Percentiles rank a stretch among this genome's conserved stretches.
phyloP scores from a whole-genome alignment of 2,797 vertebrate species.

The Potorous gilbertii region DNA sequence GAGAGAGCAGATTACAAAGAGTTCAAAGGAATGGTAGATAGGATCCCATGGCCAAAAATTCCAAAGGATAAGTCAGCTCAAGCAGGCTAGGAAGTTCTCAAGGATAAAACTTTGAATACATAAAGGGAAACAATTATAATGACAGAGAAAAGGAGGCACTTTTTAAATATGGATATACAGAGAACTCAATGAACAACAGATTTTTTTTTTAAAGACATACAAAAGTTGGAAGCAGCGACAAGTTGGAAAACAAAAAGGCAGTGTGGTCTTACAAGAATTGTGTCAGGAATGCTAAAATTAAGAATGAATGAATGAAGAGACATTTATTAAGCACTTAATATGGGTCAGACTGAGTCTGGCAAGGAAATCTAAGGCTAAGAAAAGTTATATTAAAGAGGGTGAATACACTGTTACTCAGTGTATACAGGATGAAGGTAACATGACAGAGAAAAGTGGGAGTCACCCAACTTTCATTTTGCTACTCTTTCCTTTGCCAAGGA shows the following conservation, averaged over 20 bases:
- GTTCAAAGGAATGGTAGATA: not conserved
- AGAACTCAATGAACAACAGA: not conserved
- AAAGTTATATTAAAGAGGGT: not conserved
- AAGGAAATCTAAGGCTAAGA: not conserved
- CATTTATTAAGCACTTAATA: not conserved
- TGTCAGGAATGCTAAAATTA: not conserved
- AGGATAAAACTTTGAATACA: not conserved
- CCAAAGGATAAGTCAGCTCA: not conserved
- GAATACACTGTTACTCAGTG: not conserved
- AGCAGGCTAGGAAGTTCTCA: not conserved
- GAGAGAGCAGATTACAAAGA: not conserved
- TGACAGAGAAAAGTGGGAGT: not conserved
- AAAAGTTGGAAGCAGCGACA: not conserved
- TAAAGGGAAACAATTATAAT: not conserved
- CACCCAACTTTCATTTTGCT: not conserved
- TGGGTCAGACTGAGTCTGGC: not conserved
- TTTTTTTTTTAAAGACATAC: not conserved
- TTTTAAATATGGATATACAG: not conserved
- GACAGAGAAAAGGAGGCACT: not conserved
- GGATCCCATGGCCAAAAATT: not conserved
- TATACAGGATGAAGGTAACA: not conserved
- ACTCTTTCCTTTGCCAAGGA: not conserved
- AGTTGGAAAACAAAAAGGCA: not conserved
- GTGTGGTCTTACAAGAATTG: not conserved
- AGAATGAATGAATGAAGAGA: not conserved